Evolutionary conservation across 2,888 invertebrate genomes (phyloP), one percentile per base, ranked within the genome.

Genomic region (Sisyra nigra): DNA sequence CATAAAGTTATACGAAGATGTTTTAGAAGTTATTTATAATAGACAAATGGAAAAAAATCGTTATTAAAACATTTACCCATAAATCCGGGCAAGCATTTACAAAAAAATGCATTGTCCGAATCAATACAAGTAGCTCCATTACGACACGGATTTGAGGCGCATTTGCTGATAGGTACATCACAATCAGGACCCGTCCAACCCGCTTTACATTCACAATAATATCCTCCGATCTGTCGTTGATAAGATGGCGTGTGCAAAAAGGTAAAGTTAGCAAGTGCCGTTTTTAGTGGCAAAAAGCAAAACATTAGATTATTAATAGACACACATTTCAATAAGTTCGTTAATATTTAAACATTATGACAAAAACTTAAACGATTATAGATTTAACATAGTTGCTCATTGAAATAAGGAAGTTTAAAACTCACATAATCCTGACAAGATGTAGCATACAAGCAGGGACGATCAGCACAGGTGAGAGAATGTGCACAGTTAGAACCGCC

Each of bases 101-200:
- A 80, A 48, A 64, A 65, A 58, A 71, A 76, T 49, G 62, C 63
- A 46, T 71, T 70, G 38, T 62, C 55, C 37, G 57, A 57, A 52
- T 67, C 68, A 42, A 63, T 56, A 57, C 81, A 82, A 42, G 68
- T 68, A 33, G 75, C 81, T 14, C 71, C 72, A 61, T 80, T 76
- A 42, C 66, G 64, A 54, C 82, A 82, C 2, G 75, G 76, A 50
- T 68, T 61, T 49, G 67, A 63, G 40, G 65, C 60, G 53, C 77
- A 78, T 47, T 66, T 65, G 50, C 71, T 66, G 54, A 74, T 57
- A 53, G 66, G 64, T 48, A 65, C 55, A 51, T 72, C 67, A 57
- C 74, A 74, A 51, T 71, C 67, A 34, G 61, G 55, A 40, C 80
- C 80, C 45, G 69, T 61, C 75, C 79, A 85, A 47, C 83, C 83